These are phyloP conservation scores for Pseudomyrmex concolor DNA, from an alignment of 1,140 invertebrate genomes.

Conservation along the genomic window DNA sequence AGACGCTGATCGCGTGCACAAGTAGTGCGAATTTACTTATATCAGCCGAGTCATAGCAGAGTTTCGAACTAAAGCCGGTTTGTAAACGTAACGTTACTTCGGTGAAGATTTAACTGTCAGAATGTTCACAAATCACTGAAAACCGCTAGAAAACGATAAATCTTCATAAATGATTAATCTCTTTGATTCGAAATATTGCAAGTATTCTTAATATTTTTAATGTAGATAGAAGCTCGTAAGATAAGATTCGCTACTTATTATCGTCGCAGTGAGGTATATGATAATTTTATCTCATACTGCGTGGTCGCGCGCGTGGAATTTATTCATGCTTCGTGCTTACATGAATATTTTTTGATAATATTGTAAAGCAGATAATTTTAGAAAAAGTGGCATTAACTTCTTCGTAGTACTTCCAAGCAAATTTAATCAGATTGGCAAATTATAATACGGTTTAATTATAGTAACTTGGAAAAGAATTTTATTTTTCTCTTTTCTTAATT, in stretches of 20 bases:
- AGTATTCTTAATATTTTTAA: neutral
- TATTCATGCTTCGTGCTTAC: conserved; percentile 42
- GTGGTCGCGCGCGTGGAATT: neutral
- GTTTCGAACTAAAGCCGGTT: neutral
- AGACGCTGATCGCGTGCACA: conserved; percentile 15
- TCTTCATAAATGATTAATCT: neutral
- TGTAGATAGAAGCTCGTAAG: neutral
- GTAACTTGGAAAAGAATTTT: neutral
- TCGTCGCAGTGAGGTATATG: conserved; percentile 1
- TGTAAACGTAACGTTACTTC: conserved; percentile 7
- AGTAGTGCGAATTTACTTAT: neutral
- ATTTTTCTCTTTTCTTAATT: conserved; percentile 15
- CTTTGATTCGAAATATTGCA: neutral
- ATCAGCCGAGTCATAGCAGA: neutral
- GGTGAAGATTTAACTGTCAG: neutral
- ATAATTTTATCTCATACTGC: conserved; percentile 28
- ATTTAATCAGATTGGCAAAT: conserved; percentile 5
- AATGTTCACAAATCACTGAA: neutral
- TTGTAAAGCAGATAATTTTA: conserved; percentile 42
- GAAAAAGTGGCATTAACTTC: conserved; percentile 34
- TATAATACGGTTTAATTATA: neutral
- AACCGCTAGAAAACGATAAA: neutral
- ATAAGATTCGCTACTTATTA: conserved; percentile 17
- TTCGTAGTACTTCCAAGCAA: conserved; percentile 18
- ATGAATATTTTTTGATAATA: conserved; percentile 28